These are phyloP conservation scores for Pangasius macronema DNA, from an alignment of 2,797 vertebrate species.

Conservation along the genomic window DNA sequence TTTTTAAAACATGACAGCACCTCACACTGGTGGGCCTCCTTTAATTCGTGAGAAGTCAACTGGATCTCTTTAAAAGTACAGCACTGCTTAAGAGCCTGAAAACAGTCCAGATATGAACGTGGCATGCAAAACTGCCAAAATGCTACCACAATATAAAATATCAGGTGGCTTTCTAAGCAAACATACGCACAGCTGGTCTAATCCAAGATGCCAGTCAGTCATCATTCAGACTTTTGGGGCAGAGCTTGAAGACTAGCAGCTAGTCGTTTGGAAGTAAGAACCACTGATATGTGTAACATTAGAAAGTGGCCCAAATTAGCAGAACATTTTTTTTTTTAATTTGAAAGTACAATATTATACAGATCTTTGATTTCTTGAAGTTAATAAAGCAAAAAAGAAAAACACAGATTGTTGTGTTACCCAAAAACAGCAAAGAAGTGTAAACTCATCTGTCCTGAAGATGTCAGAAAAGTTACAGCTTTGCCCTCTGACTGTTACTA, in stretches of 20 bases:
- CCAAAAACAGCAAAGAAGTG: too few relatives aligned
- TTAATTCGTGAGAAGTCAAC: neutral
- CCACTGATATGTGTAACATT: neutral
- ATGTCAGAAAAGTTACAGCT: too few relatives aligned
- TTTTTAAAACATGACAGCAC: conserved; percentile 6
- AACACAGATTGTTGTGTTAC: too few relatives aligned
- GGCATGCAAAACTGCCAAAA: too few relatives aligned
- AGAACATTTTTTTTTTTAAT: neutral
- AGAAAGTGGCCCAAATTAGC: neutral
- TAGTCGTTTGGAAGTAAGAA: neutral
- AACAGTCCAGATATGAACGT: too few relatives aligned
- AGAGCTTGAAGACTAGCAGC: neutral
- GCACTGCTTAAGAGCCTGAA: neutral
- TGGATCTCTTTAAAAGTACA: neutral
- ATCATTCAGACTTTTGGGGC: neutral
- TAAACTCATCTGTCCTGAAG: too few relatives aligned
- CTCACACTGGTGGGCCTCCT: conserved; percentile 1
- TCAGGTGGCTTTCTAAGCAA: neutral
- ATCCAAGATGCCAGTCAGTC: neutral
- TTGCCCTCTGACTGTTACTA: too few relatives aligned
- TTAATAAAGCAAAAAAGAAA: too few relatives aligned
- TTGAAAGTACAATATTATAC: neutral
- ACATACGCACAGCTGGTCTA: neutral
- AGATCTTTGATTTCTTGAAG: neutral
- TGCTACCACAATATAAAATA: neutral